phyloP scores from a whole-genome alignment of 92 coral and sea anemone genomes.

The Pocillopora grandis region DNA sequence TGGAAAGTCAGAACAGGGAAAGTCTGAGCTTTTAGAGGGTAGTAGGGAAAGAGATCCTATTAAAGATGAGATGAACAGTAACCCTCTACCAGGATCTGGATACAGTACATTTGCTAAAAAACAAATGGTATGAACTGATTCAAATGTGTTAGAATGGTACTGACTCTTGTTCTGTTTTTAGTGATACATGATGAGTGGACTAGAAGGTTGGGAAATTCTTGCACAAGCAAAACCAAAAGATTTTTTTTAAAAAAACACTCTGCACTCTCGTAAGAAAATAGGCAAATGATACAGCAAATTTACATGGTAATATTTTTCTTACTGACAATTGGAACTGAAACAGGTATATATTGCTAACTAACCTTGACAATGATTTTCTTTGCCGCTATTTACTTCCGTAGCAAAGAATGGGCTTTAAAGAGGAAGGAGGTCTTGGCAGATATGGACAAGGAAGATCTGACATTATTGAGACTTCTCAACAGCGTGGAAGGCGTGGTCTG shows the following conservation, averaged over 20 bases:
- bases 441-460: conserved; percentile 89
- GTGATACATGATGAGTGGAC: no score
- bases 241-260: no score
- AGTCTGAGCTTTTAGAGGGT: conserved; percentile 48
- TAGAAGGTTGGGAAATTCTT: no score
- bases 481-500: conserved; percentile 92
- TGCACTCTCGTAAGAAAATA: no score
- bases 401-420: conserved; percentile 94
- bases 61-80: conserved; percentile 52
- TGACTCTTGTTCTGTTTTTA: no score
- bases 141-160: neutral
- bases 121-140: conserved; percentile 66
- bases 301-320: no score
- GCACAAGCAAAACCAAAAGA: no score
- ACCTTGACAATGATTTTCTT: no score
- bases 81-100: conserved; percentile 39
- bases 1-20: conserved; percentile 81
- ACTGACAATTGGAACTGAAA: no score
- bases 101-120: conserved; percentile 84
- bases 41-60: conserved; percentile 43
- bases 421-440: conserved; percentile 89
- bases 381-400: neutral
- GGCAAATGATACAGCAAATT: no score
- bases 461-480: conserved; percentile 84
- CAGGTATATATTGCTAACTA: no score